Percentiles rank a stretch among this genome's conserved stretches.
phyloP scores from a whole-genome alignment of 2,113 vertebrate genomes.

The Ursus arctos region DNA sequence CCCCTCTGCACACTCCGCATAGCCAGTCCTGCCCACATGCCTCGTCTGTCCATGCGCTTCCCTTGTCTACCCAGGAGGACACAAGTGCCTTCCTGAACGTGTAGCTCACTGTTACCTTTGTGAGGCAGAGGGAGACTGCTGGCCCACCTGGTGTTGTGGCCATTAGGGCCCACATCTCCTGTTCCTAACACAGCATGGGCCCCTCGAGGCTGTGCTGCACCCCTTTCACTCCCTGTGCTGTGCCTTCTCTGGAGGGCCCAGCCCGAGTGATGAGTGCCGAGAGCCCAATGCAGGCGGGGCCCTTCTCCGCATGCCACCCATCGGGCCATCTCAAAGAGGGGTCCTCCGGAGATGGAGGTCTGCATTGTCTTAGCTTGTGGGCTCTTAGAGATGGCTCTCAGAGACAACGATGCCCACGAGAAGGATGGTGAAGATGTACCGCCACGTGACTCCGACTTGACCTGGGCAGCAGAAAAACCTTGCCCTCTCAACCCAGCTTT shows the following conservation, averaged over 20 bases:
- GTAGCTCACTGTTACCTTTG: background rate
- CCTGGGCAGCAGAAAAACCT: background rate
- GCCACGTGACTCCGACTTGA: too few relatives aligned
- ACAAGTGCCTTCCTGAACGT: background rate
- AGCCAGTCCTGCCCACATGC: background rate
- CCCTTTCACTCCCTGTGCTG: background rate
- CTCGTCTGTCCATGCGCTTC: background rate
- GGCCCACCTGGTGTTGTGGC: background rate
- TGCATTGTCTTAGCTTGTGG: background rate
- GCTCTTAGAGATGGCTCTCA: background rate
- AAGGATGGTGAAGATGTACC: background rate
- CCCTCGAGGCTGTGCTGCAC: background rate
- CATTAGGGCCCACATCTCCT: background rate
- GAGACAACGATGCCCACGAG: background rate
- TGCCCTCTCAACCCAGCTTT: background rate
- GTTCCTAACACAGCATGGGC: background rate
- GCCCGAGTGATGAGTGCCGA: background rate
- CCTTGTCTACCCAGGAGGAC: background rate
- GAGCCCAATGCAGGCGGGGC: background rate
- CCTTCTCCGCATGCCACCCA: background rate
- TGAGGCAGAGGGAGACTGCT: background rate
- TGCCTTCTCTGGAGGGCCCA: background rate
- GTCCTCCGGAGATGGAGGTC: fast-evolving
- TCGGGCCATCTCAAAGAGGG: background rate
- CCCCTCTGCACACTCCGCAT: background rate